Conservation (phyloP, 2,888 invertebrate genomes). For the Brassicogethes aeneus region DNA sequence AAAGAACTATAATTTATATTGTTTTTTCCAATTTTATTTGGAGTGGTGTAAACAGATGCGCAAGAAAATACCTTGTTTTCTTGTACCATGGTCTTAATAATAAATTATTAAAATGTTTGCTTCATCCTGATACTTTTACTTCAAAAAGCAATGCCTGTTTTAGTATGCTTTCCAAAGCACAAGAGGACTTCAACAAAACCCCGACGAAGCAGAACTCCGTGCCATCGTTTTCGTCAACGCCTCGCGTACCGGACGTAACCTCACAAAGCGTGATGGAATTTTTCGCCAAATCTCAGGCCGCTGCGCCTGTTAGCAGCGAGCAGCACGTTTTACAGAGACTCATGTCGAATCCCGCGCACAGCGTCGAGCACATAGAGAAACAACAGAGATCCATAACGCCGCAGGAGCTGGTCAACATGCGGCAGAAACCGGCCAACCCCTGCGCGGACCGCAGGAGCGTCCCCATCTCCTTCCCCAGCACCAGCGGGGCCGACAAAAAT, state of each 20-base stretch:
- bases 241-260: constrained; percentile 58
- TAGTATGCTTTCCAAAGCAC: constrained; percentile 82
- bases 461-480: constrained; percentile 28
- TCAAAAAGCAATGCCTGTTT: background rate
- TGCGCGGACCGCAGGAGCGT: constrained; percentile 32
- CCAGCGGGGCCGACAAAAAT: constrained; percentile 16
- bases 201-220: constrained; percentile 32
- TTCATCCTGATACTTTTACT: no score
- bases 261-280: constrained; percentile 83
- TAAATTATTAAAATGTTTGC: no score
- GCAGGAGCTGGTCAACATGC: constrained; percentile 39
- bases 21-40: no score
- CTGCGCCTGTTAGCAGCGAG: constrained; percentile 36
- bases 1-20: no score
- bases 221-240: constrained; percentile 38
- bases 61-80: no score
- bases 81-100: no score
- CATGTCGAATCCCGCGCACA: constrained; percentile 76
- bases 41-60: no score
- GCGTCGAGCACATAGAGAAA: constrained; percentile 82
- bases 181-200: constrained; percentile 70
- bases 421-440: constrained; percentile 19
- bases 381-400: constrained; percentile 72
- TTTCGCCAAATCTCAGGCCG: constrained; percentile 61
- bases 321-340: constrained; percentile 63